phyloP scores from a whole-genome alignment of 1,140 invertebrate species.

The Zeugodacus cucurbitae region DNA sequence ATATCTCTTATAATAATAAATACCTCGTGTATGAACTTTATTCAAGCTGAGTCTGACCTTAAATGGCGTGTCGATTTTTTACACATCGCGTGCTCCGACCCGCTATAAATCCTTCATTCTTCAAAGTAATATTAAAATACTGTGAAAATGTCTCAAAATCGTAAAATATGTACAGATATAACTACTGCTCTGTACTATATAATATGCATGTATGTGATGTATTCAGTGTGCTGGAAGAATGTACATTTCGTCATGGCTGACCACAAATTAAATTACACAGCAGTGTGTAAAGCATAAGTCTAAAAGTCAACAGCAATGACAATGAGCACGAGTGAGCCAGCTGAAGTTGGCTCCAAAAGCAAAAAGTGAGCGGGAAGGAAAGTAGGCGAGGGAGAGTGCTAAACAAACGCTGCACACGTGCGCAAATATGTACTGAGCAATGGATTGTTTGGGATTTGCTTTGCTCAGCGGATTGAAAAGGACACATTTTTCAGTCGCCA shows the following conservation, averaged over 20 bases:
- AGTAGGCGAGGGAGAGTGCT: no score
- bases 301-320: neutral
- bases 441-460: constrained; percentile 19
- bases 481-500: constrained; percentile 34
- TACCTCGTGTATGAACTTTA: no score
- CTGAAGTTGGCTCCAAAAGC: neutral
- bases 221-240: neutral
- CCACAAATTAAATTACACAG: constrained; percentile 35
- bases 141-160: neutral
- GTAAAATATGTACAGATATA: neutral
- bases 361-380: neutral
- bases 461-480: constrained; percentile 13
- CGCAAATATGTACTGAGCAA: neutral
- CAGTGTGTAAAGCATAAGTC: constrained; percentile 26
- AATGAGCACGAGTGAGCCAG: neutral
- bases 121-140: neutral
- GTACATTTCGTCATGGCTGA: constrained; percentile 11
- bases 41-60: no score
- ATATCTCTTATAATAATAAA: no score
- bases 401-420: neutral
- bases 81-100: neutral
- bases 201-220: neutral
- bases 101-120: neutral
- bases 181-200: neutral
- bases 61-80: neutral